phyloP scores from a whole-genome alignment of 2,797 vertebrate species.

The Arnoldichthys spilopterus region DNA sequence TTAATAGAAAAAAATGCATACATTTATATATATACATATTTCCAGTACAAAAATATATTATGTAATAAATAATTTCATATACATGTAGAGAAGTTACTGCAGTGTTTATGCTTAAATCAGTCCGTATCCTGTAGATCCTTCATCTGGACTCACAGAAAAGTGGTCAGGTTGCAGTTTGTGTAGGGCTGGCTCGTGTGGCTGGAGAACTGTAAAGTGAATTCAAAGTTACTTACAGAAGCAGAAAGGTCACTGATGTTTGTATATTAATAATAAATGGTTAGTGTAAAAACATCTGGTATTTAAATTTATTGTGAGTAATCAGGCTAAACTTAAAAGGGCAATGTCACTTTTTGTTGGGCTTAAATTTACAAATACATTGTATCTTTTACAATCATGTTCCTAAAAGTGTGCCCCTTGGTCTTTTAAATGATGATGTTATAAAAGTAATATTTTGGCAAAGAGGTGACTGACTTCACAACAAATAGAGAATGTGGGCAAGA shows the following conservation, averaged over 20 bases:
- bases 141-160: neutral
- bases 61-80: slow-evolving; percentile 34
- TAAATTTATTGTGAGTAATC: no score
- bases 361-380: neutral
- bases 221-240: neutral
- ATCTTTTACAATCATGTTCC: neutral
- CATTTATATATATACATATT: slow-evolving; percentile 31
- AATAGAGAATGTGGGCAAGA: no score
- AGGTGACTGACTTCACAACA: no score
- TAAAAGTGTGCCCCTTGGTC: neutral
- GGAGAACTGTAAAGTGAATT: slow-evolving; percentile 17
- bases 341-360: no score
- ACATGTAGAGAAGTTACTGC: neutral
- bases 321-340: no score
- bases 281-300: no score
- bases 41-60: slow-evolving; percentile 32
- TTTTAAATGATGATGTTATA: no score
- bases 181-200: neutral
- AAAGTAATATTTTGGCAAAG: no score
- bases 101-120: neutral
- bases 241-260: neutral
- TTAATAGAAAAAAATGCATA: slow-evolving; percentile 25
- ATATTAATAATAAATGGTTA: neutral
- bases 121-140: neutral
- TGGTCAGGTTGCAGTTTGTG: neutral